These are phyloP conservation scores for Penelope pileata DNA, from an alignment of 2,113 vertebrate species.

Conservation along the genomic window DNA sequence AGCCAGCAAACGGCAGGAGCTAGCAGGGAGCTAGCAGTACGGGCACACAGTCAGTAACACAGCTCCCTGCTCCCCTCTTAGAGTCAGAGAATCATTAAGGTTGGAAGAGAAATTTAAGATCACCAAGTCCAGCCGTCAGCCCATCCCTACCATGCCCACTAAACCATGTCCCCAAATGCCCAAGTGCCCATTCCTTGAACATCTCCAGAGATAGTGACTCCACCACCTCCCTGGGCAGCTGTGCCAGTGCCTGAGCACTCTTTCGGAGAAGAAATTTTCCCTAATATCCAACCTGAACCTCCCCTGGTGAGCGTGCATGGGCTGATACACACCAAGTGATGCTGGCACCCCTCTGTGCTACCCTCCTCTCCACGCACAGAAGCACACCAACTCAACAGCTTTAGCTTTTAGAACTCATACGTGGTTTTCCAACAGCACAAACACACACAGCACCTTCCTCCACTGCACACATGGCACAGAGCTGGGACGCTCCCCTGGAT, in stretches of 20 bases:
- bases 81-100: neutral
- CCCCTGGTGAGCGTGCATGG: too few species aligned
- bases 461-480: too few species aligned
- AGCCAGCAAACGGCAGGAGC: neutral
- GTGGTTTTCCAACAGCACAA: fast-evolving
- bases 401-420: neutral
- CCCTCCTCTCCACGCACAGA: neutral
- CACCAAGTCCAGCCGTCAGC: neutral
- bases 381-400: neutral
- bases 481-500: neutral
- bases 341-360: neutral
- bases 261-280: too few species aligned
- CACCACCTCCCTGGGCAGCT: neutral
- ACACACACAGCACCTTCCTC: neutral
- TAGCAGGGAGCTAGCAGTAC: neutral
- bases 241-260: too few species aligned
- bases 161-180: too few species aligned
- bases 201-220: neutral
- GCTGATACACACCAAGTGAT: neutral
- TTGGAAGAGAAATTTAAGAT: neutral
- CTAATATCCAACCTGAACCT: too few species aligned
- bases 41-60: neutral
- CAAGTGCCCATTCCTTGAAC: too few species aligned
- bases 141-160: too few species aligned
- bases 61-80: neutral